Evolutionary conservation across 2,888 invertebrate species (phyloP), one percentile per base, ranked within the genome.

Genomic region (Nudaria mundana): DNA sequence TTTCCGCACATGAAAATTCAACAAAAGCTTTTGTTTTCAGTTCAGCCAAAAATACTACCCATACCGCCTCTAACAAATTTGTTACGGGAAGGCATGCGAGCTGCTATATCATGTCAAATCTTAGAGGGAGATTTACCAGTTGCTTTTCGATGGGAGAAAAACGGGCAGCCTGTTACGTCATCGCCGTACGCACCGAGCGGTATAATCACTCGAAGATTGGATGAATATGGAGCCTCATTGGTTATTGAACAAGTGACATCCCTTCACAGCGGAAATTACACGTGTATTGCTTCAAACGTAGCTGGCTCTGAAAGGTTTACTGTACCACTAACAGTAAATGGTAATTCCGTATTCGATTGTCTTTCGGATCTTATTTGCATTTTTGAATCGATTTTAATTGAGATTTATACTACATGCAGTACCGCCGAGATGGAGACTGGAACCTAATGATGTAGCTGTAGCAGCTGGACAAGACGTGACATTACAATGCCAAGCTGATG

Each of bases 81-180:
- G 73, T 86, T 95, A 48, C 89, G 94, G 26, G 95, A 96, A 85
- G 95, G 95, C 40, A 94, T 96, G 92, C 90, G 97, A 58, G 96
- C 96, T 20, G 96, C 96, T 45, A 96, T 97, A 72, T 94, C 96
- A 56, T 97, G 97, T 78, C 95, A 96, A 85, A 95, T 97, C 74
- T 91, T 96, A 73, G 96, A 97, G 84, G 97, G 98, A 13, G 97
- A 98, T 87, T 91, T 96, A 63, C 98, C 98, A 31, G 94, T 98
- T 60, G 94, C 94, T 56, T 96, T 98, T 84, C 92, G 94, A 37
- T 98, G 97, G 97, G 95, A 95, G 71, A 94, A 97, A 79, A 95
- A 97, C 76, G 95, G 94, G 30, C 94, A 94, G 70, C 91, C 93
- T 3, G 92, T 96, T 59, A 91, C 92, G 52, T 91, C 91, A 61